phyloP scores from a whole-genome alignment of 2,797 vertebrate species.

The Clamator glandarius region DNA sequence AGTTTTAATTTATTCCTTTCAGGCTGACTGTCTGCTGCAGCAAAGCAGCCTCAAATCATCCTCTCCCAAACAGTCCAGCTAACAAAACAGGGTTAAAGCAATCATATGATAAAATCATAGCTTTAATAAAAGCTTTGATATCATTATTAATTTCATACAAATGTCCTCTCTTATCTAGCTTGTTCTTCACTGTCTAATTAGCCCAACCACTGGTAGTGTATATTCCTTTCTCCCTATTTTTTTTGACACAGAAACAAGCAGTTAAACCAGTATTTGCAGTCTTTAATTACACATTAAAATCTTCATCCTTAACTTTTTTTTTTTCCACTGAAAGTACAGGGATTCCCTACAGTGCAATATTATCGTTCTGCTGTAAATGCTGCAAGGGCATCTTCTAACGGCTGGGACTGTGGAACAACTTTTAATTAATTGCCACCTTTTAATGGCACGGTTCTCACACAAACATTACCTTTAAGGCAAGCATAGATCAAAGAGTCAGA shows the following conservation, averaged over 20 bases:
- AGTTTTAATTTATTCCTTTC: slow-evolving; percentile 21
- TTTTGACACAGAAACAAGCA: slow-evolving; percentile 46
- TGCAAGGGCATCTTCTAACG: slow-evolving; percentile 43
- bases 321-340: not conserved
- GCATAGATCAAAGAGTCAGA: slow-evolving; percentile 55
- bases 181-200: slow-evolving; percentile 62
- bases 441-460: slow-evolving; percentile 21
- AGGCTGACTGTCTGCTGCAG: not conserved
- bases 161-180: slow-evolving; percentile 54
- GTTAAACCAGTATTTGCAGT: slow-evolving; percentile 49
- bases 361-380: not conserved
- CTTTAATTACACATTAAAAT: slow-evolving; percentile 38
- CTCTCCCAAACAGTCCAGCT: not conserved
- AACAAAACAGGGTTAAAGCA: not conserved
- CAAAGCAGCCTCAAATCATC: not conserved
- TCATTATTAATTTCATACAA: slow-evolving; percentile 45
- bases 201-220: not conserved
- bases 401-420: slow-evolving; percentile 25
- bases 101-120: slow-evolving; percentile 1
- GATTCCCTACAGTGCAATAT: slow-evolving; percentile 54
- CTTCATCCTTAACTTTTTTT: slow-evolving; percentile 33
- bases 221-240: not conserved
- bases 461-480: slow-evolving; percentile 68
- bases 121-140: slow-evolving; percentile 52
- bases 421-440: slow-evolving; percentile 65